These are phyloP conservation scores for Polypterus bichir DNA, from an alignment of 2,113 vertebrate species.

Conservation along the genomic window DNA sequence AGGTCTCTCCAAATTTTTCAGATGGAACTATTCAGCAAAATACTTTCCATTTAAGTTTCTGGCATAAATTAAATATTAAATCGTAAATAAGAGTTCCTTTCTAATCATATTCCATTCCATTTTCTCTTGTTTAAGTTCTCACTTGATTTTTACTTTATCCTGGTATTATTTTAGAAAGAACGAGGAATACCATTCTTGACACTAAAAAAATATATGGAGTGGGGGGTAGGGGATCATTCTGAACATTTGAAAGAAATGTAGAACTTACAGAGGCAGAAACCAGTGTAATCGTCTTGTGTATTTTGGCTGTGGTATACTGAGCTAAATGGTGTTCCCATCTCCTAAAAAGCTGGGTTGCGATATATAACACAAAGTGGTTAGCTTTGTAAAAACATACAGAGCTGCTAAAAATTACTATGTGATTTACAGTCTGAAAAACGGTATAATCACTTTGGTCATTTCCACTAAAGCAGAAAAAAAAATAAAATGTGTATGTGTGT, in stretches of 20 bases:
- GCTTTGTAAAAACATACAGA: constrained; percentile 21
- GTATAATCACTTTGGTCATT: neutral
- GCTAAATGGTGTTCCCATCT: constrained; percentile 15
- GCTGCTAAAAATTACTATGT: constrained; percentile 16
- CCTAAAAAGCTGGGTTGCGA: constrained; percentile 10
- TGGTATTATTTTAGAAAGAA: too few species aligned
- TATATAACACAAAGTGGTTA: constrained; percentile 21
- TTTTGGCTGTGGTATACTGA: constrained; percentile 18
- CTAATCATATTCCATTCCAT: constrained; percentile 54
- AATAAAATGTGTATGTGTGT: too few species aligned
- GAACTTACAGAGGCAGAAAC: constrained; percentile 8
- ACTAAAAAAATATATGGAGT: too few species aligned
- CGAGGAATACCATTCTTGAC: too few species aligned
- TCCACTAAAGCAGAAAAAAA: neutral
- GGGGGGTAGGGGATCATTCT: too few species aligned
- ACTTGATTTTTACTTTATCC: neutral
- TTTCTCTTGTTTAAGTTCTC: constrained; percentile 24
- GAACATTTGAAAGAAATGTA: neutral
- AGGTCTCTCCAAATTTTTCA: constrained; percentile 55
- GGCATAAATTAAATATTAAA: constrained; percentile 53
- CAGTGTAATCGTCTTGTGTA: constrained; percentile 22
- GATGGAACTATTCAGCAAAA: constrained; percentile 62
- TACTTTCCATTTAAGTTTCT: constrained; percentile 62
- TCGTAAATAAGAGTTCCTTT: constrained; percentile 53
- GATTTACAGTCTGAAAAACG: constrained; percentile 2